phyloP scores from a whole-genome alignment of 2,797 vertebrate species.

The Galagoides demidoff region DNA sequence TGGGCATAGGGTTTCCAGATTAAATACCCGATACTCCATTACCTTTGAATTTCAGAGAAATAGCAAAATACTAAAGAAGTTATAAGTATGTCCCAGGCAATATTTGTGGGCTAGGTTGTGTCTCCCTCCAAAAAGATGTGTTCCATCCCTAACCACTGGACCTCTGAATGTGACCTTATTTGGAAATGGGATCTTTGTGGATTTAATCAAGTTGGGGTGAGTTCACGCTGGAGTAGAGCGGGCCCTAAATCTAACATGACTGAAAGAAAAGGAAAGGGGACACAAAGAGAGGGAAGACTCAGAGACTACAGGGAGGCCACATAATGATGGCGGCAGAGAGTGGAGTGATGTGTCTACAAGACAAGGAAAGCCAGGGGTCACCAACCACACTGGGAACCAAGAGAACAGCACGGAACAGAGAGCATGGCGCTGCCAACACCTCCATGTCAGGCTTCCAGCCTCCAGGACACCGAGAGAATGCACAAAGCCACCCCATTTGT shows the following conservation, averaged over 20 bases:
- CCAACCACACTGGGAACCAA: background rate
- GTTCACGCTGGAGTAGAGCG: background rate
- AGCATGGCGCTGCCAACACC: background rate
- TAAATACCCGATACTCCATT: background rate
- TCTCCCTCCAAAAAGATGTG: background rate
- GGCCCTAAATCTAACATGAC: background rate
- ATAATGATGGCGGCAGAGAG: background rate
- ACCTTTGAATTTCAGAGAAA: slow-evolving; percentile 11
- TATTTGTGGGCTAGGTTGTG: background rate
- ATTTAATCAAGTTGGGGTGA: background rate
- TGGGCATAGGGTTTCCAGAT: background rate
- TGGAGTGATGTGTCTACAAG: too few relatives aligned
- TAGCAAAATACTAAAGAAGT: background rate
- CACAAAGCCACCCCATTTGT: background rate
- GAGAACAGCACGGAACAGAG: background rate
- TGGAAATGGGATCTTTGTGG: background rate
- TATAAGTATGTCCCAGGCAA: background rate
- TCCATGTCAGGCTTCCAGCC: too few relatives aligned
- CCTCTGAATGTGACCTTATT: background rate
- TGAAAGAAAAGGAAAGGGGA: background rate
- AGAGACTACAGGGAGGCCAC: background rate
- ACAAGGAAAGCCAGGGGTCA: background rate
- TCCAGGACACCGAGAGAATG: background rate
- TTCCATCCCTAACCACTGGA: background rate
- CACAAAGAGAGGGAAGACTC: background rate